phyloP scores from a whole-genome alignment of 2,888 invertebrate species.

The Eurytoma californica region DNA sequence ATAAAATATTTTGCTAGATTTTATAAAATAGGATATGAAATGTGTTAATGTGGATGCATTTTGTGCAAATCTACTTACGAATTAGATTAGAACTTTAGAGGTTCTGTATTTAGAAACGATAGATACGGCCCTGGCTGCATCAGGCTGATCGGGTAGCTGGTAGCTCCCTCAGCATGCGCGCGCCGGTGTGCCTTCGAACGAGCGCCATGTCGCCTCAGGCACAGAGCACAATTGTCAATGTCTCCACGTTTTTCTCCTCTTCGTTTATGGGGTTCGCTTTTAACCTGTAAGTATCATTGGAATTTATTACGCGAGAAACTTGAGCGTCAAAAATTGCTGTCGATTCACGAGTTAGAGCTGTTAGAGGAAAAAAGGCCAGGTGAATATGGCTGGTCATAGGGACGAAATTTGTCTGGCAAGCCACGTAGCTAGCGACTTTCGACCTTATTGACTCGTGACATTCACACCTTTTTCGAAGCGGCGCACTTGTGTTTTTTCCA shows the following conservation, averaged over 20 bases:
- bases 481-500: not conserved
- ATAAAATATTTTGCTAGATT: too few species aligned
- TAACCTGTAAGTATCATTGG: not conserved
- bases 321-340: not conserved
- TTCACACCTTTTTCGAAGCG: not conserved
- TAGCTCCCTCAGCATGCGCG: not conserved
- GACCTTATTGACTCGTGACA: conserved; percentile 58
- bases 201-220: conserved; percentile 4
- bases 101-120: not conserved
- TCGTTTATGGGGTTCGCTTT: not conserved
- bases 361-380: not conserved
- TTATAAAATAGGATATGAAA: too few species aligned
- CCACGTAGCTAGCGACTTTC: conserved; percentile 64
- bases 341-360: not conserved
- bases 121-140: not conserved
- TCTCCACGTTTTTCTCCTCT: conserved; percentile 5
- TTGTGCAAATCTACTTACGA: not conserved
- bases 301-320: not conserved
- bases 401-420: conserved; percentile 64
- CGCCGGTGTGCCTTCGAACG: not conserved
- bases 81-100: not conserved
- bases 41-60: not conserved
- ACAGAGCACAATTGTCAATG: not conserved
- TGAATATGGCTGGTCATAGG: conserved; percentile 55
- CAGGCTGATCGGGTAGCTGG: not conserved